Percentiles rank a stretch among this genome's conserved stretches.
These are phyloP conservation scores for Bombus waltoni DNA, from an alignment of 1,140 invertebrate species.

Conservation along the genomic window DNA sequence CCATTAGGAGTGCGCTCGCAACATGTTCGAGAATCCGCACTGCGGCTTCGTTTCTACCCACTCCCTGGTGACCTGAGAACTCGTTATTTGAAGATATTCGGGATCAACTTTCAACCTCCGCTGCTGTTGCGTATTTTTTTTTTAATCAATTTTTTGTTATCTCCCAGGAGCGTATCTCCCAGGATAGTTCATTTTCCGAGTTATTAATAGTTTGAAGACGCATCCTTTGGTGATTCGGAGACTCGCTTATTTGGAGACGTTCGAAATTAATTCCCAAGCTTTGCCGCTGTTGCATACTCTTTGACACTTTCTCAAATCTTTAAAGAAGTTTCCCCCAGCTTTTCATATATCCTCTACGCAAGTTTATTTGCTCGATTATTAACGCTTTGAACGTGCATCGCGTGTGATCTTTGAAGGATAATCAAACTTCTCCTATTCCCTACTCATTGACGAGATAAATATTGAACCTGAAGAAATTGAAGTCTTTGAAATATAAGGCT, in stretches of 20 bases:
- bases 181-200: too few relatives aligned
- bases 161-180: too few relatives aligned
- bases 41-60: not conserved
- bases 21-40: not conserved
- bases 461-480: conserved; percentile 16
- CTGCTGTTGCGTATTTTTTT: too few relatives aligned
- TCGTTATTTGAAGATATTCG: not conserved
- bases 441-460: not conserved
- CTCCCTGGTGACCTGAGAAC: not conserved
- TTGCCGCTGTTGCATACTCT: too few relatives aligned
- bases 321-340: not conserved
- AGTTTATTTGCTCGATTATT: not conserved
- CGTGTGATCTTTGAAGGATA: not conserved
- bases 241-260: not conserved
- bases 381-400: too few relatives aligned
- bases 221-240: not conserved
- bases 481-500: not conserved
- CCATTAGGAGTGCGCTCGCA: not conserved
- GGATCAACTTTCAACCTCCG: not conserved
- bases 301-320: not conserved
- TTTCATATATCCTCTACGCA: not conserved
- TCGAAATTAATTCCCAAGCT: not conserved
- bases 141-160: too few relatives aligned
- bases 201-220: too few relatives aligned
- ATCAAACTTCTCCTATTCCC: not conserved